Percentiles rank a stretch among this genome's conserved stretches.
Evolutionary conservation across 2,797 vertebrate genomes (phyloP).

Genomic region (Micromesistius poutassou): DNA sequence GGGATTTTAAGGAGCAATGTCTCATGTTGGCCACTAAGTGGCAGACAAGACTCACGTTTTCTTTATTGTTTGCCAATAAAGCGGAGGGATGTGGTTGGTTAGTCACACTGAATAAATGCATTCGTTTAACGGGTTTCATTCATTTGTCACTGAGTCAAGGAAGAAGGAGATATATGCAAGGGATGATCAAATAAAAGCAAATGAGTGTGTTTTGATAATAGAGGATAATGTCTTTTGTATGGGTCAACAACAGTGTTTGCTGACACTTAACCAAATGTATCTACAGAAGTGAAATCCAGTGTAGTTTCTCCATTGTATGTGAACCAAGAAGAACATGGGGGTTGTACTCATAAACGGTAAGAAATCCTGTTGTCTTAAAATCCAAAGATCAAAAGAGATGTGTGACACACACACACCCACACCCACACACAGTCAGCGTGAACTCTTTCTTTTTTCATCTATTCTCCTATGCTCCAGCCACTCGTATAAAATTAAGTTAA

Average conservation of each 20-base stretch:
- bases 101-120: neutral
- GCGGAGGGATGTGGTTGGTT: constrained; percentile 49
- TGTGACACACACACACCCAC: neutral
- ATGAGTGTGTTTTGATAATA: constrained; percentile 42
- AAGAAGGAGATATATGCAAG: neutral
- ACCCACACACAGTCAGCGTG: constrained; percentile 24
- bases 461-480: constrained; percentile 48
- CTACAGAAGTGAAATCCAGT: neutral
- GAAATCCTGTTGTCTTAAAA: neutral
- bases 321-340: neutral
- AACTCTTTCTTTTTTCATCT: constrained; percentile 72
- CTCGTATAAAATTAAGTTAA: constrained; percentile 91
- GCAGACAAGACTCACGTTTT: constrained; percentile 55
- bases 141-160: neutral
- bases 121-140: neutral
- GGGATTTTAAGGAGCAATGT: constrained; percentile 24
- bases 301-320: neutral
- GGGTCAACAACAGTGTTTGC: neutral
- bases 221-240: neutral
- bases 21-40: constrained; percentile 64
- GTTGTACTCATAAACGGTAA: neutral
- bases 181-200: constrained; percentile 35
- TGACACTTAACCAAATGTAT: neutral
- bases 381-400: neutral
- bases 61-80: constrained; percentile 67